These are phyloP conservation scores for Rhinoptilus africanus DNA, from an alignment of 2,113 vertebrate genomes.

Conservation along the genomic window DNA sequence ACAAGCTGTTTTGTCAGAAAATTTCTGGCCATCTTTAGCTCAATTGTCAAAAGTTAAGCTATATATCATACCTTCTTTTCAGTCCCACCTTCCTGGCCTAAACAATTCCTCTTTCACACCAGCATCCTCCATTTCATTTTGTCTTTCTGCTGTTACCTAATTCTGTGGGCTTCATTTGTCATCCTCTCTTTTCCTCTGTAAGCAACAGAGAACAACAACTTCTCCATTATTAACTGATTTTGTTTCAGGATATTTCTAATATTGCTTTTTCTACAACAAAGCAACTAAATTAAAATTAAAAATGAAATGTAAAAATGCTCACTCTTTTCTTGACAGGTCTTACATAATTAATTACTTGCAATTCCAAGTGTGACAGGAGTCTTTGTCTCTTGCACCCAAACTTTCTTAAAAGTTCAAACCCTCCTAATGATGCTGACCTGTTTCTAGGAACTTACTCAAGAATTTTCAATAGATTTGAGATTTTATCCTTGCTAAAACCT, in stretches of 20 bases:
- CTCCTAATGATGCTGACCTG: neutral
- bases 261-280: neutral
- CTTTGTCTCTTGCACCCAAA: neutral
- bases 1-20: neutral
- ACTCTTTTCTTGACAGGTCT: neutral
- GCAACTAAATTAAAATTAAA: neutral
- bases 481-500: conserved; percentile 39
- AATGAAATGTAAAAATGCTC: neutral
- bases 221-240: neutral
- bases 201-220: neutral
- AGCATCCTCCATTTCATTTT: neutral
- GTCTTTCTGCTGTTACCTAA: neutral
- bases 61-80: neutral
- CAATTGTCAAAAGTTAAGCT: neutral
- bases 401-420: neutral
- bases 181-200: neutral
- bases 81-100: neutral
- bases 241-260: neutral
- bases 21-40: neutral
- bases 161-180: neutral
- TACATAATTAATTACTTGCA: neutral
- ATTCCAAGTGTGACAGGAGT: neutral
- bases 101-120: neutral
- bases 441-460: conserved; percentile 26
- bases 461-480: conserved; percentile 5